Evolutionary conservation across 1,140 invertebrate genomes (phyloP).

Genomic region (Drosophila equinoxialis): DNA sequence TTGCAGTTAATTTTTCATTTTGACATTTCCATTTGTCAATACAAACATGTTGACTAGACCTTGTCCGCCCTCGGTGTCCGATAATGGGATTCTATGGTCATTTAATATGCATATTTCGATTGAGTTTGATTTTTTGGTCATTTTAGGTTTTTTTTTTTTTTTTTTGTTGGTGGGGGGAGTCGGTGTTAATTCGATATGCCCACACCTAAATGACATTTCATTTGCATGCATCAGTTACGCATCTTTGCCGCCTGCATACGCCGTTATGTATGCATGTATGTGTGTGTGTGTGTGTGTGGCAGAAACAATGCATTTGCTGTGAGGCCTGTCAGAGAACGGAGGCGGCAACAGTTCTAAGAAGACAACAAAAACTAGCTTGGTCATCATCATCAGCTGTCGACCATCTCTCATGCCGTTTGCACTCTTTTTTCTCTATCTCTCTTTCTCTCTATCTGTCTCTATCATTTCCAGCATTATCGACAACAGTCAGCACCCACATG

Average conservation of each 20-base stretch:
- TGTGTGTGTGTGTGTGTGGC: neutral
- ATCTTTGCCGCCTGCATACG: slow-evolving; percentile 33
- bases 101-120: slow-evolving; percentile 58
- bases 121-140: slow-evolving; percentile 35
- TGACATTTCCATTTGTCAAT: slow-evolving; percentile 82
- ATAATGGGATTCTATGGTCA: slow-evolving; percentile 39
- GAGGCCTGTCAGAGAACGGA: slow-evolving; percentile 8
- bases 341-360: slow-evolving; percentile 42
- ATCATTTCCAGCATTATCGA: slow-evolving; percentile 1
- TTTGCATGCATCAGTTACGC: slow-evolving; percentile 54
- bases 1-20: slow-evolving; percentile 80
- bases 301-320: slow-evolving; percentile 40
- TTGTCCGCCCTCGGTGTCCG: slow-evolving; percentile 19
- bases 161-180: neutral
- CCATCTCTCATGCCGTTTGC: neutral
- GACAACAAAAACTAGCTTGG: slow-evolving; percentile 36
- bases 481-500: slow-evolving; percentile 51
- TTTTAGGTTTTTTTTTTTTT: neutral
- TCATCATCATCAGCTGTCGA: slow-evolving; percentile 45
- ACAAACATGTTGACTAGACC: slow-evolving; percentile 71
- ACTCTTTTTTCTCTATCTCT: neutral
- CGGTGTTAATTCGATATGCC: neutral
- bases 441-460: neutral
- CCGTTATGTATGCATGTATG: slow-evolving; percentile 44
- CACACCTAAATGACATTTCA: slow-evolving; percentile 53